Conservation (phyloP, 2,797 vertebrate genomes). For the Cottoperca gobio region DNA sequence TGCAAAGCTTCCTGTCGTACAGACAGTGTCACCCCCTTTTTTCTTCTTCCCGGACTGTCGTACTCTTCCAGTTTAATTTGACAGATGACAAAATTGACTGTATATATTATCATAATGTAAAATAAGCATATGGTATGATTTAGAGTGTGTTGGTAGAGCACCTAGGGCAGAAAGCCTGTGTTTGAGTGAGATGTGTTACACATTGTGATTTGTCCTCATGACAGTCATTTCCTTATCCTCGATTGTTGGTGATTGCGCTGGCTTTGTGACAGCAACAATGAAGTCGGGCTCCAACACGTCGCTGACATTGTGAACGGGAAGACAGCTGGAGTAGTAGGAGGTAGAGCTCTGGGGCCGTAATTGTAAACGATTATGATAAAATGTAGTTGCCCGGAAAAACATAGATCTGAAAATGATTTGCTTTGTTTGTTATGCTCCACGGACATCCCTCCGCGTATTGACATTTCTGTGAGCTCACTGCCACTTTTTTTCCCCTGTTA, state of each 20-base stretch:
- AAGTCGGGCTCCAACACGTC: constrained; percentile 56
- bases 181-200: constrained; percentile 71
- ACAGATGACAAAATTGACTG: constrained; percentile 39
- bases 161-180: constrained; percentile 47
- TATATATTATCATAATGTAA: constrained; percentile 42
- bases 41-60: not conserved
- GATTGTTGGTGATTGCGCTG: constrained; percentile 65
- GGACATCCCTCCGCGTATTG: constrained; percentile 27
- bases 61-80: constrained; percentile 18
- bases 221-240: constrained; percentile 65
- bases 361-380: constrained; percentile 68
- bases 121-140: constrained; percentile 56
- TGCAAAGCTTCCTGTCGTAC: not conserved
- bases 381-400: constrained; percentile 55
- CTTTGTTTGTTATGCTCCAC: constrained; percentile 40
- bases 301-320: constrained; percentile 53
- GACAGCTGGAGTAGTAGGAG: constrained; percentile 62
- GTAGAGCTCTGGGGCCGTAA: constrained; percentile 56
- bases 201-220: constrained; percentile 64
- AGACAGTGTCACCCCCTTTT: constrained; percentile 4
- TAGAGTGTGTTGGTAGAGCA: constrained; percentile 46
- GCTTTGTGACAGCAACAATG: constrained; percentile 74
- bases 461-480: constrained; percentile 30
- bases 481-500: not conserved
- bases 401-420: constrained; percentile 68